These are phyloP conservation scores for Eulemur rubriventer DNA, from an alignment of 2,797 vertebrate species.

Conservation along the genomic window DNA sequence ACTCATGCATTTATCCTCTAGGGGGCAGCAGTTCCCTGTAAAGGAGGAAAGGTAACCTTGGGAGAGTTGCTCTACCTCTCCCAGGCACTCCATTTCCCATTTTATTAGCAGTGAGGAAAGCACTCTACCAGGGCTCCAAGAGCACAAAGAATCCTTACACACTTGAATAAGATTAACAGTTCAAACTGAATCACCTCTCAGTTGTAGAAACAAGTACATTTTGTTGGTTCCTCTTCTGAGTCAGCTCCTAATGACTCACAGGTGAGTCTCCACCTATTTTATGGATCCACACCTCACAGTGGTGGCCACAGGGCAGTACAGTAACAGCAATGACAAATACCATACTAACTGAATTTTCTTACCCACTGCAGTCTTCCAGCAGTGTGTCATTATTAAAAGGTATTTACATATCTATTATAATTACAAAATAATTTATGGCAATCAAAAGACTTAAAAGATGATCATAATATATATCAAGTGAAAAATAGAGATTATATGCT, in stretches of 20 bases:
- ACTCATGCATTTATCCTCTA: neutral
- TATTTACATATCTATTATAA: neutral
- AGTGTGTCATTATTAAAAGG: neutral
- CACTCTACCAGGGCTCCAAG: neutral
- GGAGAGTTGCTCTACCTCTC: neutral
- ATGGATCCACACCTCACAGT: neutral
- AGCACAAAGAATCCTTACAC: neutral
- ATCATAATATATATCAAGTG: neutral
- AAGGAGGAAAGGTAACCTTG: neutral
- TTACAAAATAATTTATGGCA: neutral
- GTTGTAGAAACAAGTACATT: neutral
- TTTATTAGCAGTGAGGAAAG: neutral
- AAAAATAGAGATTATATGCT: neutral
- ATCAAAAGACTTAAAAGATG: neutral
- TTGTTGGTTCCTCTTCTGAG: neutral
- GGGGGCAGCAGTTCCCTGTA: neutral
- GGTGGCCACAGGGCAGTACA: too few species aligned
- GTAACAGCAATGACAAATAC: neutral
- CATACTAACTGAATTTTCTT: neutral
- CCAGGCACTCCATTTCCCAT: neutral
- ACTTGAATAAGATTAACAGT: neutral
- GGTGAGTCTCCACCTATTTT: neutral
- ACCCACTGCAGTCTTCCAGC: neutral
- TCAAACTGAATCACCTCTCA: neutral
- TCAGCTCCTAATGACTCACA: neutral